Evolutionary conservation across 2,888 invertebrate genomes (phyloP).

Genomic region (Tachina fera): DNA sequence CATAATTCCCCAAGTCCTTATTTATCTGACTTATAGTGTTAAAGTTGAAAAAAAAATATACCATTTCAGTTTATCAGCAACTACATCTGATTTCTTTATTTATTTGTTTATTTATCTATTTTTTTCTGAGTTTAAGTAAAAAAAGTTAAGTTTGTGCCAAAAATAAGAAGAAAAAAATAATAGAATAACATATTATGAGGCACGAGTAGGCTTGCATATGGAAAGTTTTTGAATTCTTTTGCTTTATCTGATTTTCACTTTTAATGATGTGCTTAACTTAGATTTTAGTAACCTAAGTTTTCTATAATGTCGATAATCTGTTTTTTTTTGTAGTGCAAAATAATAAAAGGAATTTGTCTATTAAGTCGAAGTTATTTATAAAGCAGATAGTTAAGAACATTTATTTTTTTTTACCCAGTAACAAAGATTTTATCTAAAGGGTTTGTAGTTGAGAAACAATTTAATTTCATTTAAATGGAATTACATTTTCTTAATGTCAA

Average conservation of each 20-base stretch:
- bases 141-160: background rate
- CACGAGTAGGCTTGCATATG: conserved; percentile 10
- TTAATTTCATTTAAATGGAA: no score
- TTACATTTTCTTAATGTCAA: no score
- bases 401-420: background rate
- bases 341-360: conserved; percentile 33
- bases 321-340: no score
- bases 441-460: no score
- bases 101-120: no score
- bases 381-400: background rate
- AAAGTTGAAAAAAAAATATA: background rate
- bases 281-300: conserved; percentile 32
- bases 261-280: conserved; percentile 63
- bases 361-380: conserved; percentile 35
- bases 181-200: background rate
- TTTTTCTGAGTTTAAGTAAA: background rate
- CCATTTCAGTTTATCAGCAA: background rate
- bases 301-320: conserved; percentile 11
- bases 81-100: no score
- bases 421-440: no score
- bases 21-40: background rate
- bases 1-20: background rate
- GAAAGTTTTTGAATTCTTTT: background rate
- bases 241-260: conserved; percentile 48
- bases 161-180: conserved; percentile 8